Conservation (phyloP, 1,140 invertebrate genomes). For the Venustaconcha ellipsiformis region DNA sequence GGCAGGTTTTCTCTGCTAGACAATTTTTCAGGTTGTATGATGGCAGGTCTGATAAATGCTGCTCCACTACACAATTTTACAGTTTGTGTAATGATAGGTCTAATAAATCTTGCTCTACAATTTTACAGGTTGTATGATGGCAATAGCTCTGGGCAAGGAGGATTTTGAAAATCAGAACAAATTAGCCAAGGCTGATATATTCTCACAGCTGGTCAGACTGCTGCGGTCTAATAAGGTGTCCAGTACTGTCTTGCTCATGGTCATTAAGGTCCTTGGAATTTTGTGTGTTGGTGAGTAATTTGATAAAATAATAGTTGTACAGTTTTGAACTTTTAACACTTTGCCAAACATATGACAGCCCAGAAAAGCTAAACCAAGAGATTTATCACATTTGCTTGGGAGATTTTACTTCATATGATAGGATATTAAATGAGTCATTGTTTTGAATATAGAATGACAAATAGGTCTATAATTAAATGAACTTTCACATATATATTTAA, state of each 20-base stretch:
- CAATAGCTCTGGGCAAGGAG: conserved; percentile 65
- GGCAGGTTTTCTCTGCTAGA: too few species aligned
- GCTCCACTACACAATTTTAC: too few species aligned
- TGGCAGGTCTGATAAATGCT: too few species aligned
- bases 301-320: not conserved
- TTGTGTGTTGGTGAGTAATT: conserved; percentile 66
- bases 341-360: not conserved
- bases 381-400: too few species aligned
- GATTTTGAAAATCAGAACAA: conserved; percentile 67
- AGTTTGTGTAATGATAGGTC: not conserved
- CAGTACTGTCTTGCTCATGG: conserved; percentile 60
- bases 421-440: not conserved
- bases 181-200: conserved; percentile 63
- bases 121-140: conserved; percentile 61
- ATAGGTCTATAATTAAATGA: too few species aligned
- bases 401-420: not conserved
- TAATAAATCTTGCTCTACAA: not conserved
- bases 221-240: conserved; percentile 53
- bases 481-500: too few species aligned
- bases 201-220: conserved; percentile 64
- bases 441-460: not conserved
- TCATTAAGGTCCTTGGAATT: conserved; percentile 66
- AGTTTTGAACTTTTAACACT: too few species aligned
- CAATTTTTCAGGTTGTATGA: too few species aligned
- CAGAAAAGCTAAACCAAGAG: too few species aligned